phyloP scores from a whole-genome alignment of 2,888 invertebrate genomes.

The Bhutanitis thaidina region DNA sequence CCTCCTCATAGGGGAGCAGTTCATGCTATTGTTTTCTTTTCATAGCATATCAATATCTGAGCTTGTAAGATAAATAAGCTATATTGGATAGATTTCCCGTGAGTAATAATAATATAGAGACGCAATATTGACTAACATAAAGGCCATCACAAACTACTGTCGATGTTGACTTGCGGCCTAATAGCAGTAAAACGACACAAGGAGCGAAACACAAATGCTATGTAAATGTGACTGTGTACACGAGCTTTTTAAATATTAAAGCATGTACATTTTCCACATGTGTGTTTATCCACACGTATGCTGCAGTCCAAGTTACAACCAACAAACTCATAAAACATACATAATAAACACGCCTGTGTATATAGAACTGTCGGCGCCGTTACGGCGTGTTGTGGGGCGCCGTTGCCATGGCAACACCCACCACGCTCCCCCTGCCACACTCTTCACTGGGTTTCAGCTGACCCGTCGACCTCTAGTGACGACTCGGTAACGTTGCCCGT shows the following conservation, averaged over 20 bases:
- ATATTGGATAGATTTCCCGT: too few species aligned
- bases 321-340: conserved; percentile 65
- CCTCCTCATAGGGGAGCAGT: too few species aligned
- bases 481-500: conserved; percentile 58
- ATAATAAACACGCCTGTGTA: conserved; percentile 43
- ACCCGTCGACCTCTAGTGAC: conserved; percentile 72
- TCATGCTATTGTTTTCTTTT: too few species aligned
- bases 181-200: conserved; percentile 16
- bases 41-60: too few species aligned
- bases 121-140: too few species aligned
- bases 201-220: conserved; percentile 17
- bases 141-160: not conserved
- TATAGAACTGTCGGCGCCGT: conserved; percentile 62
- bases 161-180: conserved; percentile 15
- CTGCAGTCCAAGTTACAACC: conserved; percentile 54
- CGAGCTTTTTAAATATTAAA: conserved; percentile 62
- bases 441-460: conserved; percentile 45
- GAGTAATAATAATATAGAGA: too few species aligned
- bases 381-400: conserved; percentile 75
- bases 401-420: conserved; percentile 58
- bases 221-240: conserved; percentile 28
- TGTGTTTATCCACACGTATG: conserved; percentile 40
- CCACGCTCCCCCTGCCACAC: conserved; percentile 38
- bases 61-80: too few species aligned
- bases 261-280: conserved; percentile 50